Conservation (phyloP, 23 tunicate species). For the Styela clava region DNA sequence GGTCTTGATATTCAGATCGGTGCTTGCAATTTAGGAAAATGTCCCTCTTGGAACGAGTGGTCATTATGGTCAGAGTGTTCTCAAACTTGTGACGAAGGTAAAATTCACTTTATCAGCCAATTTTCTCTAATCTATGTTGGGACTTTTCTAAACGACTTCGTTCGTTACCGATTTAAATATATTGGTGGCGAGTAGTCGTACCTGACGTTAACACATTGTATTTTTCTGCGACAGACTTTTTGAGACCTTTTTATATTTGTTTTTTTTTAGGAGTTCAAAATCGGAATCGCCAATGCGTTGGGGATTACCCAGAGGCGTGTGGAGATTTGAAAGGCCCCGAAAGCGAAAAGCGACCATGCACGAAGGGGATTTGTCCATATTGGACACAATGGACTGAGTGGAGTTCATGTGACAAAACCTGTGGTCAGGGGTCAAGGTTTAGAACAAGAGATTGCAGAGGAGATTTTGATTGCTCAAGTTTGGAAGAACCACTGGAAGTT, state of each 20-base stretch:
- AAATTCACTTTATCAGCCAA: neutral
- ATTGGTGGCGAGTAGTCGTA: no score
- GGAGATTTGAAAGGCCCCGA: slow-evolving; percentile 19
- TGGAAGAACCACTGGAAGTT: slow-evolving; percentile 8
- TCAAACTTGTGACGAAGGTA: slow-evolving; percentile 41
- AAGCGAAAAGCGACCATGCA: slow-evolving; percentile 38
- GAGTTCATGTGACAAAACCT: slow-evolving; percentile 49
- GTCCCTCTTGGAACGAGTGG: slow-evolving; percentile 72
- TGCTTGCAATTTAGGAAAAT: slow-evolving; percentile 48
- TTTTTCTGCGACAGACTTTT: no score
- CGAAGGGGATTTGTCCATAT: slow-evolving; percentile 51
- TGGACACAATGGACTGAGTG: slow-evolving; percentile 63
- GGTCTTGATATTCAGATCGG: slow-evolving; percentile 36
- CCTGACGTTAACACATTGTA: no score
- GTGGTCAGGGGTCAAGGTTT: slow-evolving; percentile 51
- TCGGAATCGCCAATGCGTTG: slow-evolving; percentile 47
- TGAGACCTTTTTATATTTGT: no score
- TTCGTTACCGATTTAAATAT: no score
- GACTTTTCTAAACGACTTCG: no score
- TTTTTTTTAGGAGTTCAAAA: slow-evolving; percentile 12
- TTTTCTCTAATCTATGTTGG: neutral
- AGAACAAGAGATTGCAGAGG: slow-evolving; percentile 48
- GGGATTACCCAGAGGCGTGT: slow-evolving; percentile 68
- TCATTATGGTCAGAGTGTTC: slow-evolving; percentile 55
- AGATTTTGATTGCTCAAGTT: slow-evolving; percentile 57